Percentiles rank a stretch among this genome's conserved stretches.
Evolutionary conservation across 2,888 invertebrate genomes (phyloP).

Genomic region (Graphium colonna): DNA sequence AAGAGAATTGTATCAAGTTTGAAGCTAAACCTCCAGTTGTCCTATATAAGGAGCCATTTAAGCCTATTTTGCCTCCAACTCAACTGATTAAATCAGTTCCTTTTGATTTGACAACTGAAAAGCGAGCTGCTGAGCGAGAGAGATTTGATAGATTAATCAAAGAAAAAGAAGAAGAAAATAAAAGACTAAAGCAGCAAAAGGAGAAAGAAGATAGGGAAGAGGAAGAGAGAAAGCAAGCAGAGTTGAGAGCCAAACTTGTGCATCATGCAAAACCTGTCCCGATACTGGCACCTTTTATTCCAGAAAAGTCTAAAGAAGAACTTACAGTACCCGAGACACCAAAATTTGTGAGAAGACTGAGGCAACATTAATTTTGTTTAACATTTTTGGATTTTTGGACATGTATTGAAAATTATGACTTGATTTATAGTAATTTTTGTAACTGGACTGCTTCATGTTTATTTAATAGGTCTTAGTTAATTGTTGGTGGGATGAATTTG

Average conservation of each 20-base stretch:
- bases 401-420: background rate
- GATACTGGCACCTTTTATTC: constrained; percentile 65
- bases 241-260: constrained; percentile 78
- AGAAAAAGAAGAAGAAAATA: constrained; percentile 74
- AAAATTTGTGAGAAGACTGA: constrained; percentile 65
- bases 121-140: constrained; percentile 81
- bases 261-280: constrained; percentile 83
- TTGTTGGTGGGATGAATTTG: too few relatives aligned
- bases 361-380: constrained; percentile 45
- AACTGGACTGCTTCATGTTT: too few relatives aligned
- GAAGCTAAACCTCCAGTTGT: constrained; percentile 83
- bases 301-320: constrained; percentile 71
- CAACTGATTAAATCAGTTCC: constrained; percentile 67
- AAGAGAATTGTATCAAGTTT: constrained; percentile 73
- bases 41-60: constrained; percentile 82
- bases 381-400: too few relatives aligned
- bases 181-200: constrained; percentile 53
- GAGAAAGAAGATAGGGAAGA: constrained; percentile 56
- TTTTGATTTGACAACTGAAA: constrained; percentile 83
- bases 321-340: constrained; percentile 84
- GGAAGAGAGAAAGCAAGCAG: constrained; percentile 73
- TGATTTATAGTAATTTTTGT: background rate
- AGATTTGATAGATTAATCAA: constrained; percentile 80
- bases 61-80: constrained; percentile 74
- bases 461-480: too few relatives aligned